Evolutionary conservation across 2,888 invertebrate genomes (phyloP).

Genomic region (Cantharis nigra): DNA sequence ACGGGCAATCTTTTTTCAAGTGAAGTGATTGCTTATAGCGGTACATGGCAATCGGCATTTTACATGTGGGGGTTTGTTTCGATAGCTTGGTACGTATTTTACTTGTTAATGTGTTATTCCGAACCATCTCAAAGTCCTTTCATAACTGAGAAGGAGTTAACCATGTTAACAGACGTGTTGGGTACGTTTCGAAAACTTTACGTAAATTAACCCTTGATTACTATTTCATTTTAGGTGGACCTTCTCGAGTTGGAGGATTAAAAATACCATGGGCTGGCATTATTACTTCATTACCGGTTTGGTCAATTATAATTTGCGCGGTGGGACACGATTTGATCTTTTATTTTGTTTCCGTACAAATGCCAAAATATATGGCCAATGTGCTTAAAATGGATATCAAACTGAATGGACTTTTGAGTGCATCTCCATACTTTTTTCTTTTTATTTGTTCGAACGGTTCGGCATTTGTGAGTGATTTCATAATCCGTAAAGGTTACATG

Average conservation of each 20-base stretch:
- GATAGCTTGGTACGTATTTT: slow-evolving; percentile 59
- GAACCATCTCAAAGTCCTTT: slow-evolving; percentile 60
- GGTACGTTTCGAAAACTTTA: slow-evolving; percentile 1
- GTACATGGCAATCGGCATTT: slow-evolving; percentile 63
- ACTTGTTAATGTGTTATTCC: slow-evolving; percentile 57
- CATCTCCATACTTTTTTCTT: background rate
- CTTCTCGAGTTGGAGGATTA: background rate
- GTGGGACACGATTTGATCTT: slow-evolving; percentile 73
- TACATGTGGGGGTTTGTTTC: slow-evolving; percentile 62
- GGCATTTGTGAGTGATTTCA: background rate
- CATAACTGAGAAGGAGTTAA: slow-evolving; percentile 59
- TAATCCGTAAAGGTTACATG: background rate
- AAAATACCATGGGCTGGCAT: slow-evolving; percentile 64
- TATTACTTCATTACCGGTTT: slow-evolving; percentile 69
- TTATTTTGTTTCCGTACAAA: slow-evolving; percentile 55
- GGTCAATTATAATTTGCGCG: slow-evolving; percentile 76
- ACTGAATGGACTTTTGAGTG: background rate
- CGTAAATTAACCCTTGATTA: slow-evolving; percentile 44
- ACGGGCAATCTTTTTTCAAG: slow-evolving; percentile 14
- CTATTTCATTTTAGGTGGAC: background rate
- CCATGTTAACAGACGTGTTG: slow-evolving; percentile 50
- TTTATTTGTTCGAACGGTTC: background rate
- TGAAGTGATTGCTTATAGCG: slow-evolving; percentile 51
- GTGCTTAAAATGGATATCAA: slow-evolving; percentile 52
- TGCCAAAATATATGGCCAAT: slow-evolving; percentile 70